Evolutionary conservation across 2,888 invertebrate species (phyloP).

Genomic region (Crematogaster levior): DNA sequence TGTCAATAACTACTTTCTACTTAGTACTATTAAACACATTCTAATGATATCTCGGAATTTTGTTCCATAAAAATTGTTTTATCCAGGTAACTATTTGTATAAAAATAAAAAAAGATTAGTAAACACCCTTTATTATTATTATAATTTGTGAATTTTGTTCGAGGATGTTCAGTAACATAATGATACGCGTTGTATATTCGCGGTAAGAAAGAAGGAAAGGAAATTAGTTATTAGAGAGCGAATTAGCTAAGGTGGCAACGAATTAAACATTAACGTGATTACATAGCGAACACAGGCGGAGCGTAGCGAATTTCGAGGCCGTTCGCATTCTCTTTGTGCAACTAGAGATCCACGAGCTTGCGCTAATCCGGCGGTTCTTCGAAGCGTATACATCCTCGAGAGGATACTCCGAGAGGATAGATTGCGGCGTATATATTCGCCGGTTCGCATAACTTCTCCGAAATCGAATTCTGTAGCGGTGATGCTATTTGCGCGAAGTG

Average conservation of each 20-base stretch:
- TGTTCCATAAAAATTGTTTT: neutral
- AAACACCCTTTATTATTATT: too few relatives aligned
- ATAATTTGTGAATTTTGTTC: neutral
- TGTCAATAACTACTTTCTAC: neutral
- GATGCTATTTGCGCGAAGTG: constrained; percentile 39
- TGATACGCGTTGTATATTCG: neutral
- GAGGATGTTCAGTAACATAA: constrained; percentile 2
- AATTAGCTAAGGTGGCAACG: constrained; percentile 53
- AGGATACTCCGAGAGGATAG: constrained; percentile 52
- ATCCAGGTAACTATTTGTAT: neutral
- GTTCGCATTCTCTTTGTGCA: constrained; percentile 71
- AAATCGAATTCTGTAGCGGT: constrained; percentile 56
- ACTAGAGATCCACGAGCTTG: constrained; percentile 65
- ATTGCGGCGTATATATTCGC: constrained; percentile 50
- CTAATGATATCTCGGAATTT: neutral
- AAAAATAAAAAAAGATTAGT: constrained; percentile 1
- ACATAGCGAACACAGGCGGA: constrained; percentile 51
- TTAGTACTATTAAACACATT: neutral
- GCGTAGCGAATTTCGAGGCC: constrained; percentile 64
- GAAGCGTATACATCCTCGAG: constrained; percentile 55
- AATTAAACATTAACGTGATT: constrained; percentile 72
- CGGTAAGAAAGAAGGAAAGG: constrained; percentile 23
- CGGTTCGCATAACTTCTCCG: constrained; percentile 67
- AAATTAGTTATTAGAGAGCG: constrained; percentile 33
- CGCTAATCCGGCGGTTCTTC: constrained; percentile 68